Conservation (phyloP, 2,113 vertebrate genomes). For the Chionomys nivalis region DNA sequence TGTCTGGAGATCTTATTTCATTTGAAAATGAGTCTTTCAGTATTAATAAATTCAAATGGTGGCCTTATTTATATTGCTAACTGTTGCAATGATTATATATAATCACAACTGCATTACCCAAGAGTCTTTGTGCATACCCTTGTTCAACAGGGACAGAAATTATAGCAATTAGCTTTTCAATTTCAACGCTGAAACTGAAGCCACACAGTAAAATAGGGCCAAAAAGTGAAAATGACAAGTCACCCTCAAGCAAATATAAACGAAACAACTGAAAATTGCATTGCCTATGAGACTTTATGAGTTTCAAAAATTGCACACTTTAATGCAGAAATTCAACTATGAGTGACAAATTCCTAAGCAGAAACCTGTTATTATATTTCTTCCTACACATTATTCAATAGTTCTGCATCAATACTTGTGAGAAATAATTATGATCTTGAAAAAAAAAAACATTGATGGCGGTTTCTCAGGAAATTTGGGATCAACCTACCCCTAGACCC, state of each 20-base stretch:
- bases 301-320: not conserved
- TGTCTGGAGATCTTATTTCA: not conserved
- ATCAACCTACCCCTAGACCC: too few relatives aligned
- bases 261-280: not conserved
- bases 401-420: not conserved
- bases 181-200: not conserved
- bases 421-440: not conserved
- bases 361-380: not conserved
- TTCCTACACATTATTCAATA: not conserved
- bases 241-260: not conserved
- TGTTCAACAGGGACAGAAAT: not conserved
- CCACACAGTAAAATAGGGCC: not conserved
- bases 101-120: not conserved
- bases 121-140: not conserved
- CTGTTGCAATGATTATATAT: not conserved
- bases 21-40: not conserved
- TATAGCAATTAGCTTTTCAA: not conserved
- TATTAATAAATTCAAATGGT: not conserved
- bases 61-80: not conserved
- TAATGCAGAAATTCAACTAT: not conserved
- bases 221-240: not conserved
- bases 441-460: too few relatives aligned
- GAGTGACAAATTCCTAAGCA: not conserved
- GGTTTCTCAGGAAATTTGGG: too few relatives aligned
- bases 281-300: not conserved